Evolutionary conservation across 2,797 vertebrate genomes (phyloP).

Genomic region (Danio tinwini): DNA sequence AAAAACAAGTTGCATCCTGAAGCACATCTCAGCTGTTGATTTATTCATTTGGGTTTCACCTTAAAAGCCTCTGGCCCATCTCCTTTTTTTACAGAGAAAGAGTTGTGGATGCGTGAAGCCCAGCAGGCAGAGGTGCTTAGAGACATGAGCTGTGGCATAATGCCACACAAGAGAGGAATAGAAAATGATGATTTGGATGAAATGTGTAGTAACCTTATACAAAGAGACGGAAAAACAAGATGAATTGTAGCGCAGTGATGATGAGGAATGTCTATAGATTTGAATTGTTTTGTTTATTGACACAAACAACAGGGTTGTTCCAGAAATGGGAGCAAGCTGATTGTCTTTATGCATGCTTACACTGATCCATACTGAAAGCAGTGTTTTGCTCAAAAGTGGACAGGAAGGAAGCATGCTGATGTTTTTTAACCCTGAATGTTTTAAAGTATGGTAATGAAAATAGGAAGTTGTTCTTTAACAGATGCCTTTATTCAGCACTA

Average conservation of each 20-base stretch:
- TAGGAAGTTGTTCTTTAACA: background rate
- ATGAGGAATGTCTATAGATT: background rate
- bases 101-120: conserved; percentile 62
- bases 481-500: background rate
- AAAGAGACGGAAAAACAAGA: background rate
- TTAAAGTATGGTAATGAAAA: background rate
- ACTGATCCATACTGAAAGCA: background rate
- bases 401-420: background rate
- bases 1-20: conserved; percentile 80
- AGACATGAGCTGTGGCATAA: conserved; percentile 37
- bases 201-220: background rate
- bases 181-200: conserved; percentile 32
- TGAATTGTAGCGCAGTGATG: background rate
- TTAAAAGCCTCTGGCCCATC: conserved; percentile 58
- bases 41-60: conserved; percentile 80
- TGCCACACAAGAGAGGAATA: conserved; percentile 12
- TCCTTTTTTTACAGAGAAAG: conserved; percentile 29
- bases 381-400: background rate
- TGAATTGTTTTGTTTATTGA: conserved; percentile 10
- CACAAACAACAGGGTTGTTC: background rate
- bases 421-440: background rate
- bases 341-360: background rate
- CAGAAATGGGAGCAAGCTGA: background rate
- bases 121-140: conserved; percentile 26
- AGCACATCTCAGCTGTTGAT: conserved; percentile 75